Evolutionary conservation across 2,888 invertebrate species (phyloP).

Genomic region (Dryococelus australis): DNA sequence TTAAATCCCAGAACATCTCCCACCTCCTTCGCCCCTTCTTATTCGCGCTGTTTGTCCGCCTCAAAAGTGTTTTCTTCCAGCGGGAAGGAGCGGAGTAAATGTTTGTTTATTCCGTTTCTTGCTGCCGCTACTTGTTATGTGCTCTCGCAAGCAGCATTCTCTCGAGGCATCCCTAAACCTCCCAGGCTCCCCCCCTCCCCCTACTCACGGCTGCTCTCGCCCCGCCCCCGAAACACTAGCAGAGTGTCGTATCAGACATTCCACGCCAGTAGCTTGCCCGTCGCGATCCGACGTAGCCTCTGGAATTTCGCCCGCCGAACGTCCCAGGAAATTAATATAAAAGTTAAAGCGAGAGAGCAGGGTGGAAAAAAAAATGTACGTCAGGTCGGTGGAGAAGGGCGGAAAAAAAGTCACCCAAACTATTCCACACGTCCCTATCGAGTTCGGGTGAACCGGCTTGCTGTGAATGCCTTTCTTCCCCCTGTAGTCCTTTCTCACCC

Average conservation of each 20-base stretch:
- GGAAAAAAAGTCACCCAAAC: background rate
- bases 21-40: too few relatives aligned
- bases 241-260: slow-evolving; percentile 1
- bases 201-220: too few relatives aligned
- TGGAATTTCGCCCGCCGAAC: background rate
- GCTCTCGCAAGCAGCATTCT: too few relatives aligned
- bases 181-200: too few relatives aligned
- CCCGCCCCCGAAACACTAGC: too few relatives aligned
- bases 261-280: background rate
- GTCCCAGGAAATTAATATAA: background rate
- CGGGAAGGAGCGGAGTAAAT: too few relatives aligned
- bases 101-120: too few relatives aligned
- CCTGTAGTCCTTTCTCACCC: background rate
- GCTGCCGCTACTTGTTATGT: too few relatives aligned
- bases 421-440: background rate
- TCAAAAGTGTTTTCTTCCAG: too few relatives aligned
- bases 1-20: too few relatives aligned
- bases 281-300: background rate
- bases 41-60: too few relatives aligned
- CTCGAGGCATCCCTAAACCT: too few relatives aligned
- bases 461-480: background rate
- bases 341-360: background rate
- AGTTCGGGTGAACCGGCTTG: background rate
- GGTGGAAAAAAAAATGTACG: background rate
- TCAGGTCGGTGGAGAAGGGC: background rate